A percentile compares a stretch with the other conserved stretches of the same genome.
These are phyloP conservation scores for Copidosoma floridanum DNA, from an alignment of 1,140 invertebrate genomes.

Conservation along the genomic window DNA sequence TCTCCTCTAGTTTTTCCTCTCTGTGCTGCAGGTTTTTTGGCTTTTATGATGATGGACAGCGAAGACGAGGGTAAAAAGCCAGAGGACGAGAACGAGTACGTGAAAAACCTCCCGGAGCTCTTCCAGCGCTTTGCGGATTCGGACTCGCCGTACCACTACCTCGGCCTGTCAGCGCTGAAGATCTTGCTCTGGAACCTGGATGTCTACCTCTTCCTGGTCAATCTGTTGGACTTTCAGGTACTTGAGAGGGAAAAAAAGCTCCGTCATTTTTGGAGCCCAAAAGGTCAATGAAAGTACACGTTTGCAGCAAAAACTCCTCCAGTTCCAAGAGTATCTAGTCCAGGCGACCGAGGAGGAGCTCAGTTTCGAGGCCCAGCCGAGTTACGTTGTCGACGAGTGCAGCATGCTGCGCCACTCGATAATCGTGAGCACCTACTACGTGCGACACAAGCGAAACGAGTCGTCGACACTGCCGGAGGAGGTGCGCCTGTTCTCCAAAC, in stretches of 20 bases:
- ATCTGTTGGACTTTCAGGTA: conserved; percentile 49
- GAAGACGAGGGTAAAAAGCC: conserved; percentile 33
- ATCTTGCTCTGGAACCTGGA: conserved; percentile 50
- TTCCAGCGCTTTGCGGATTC: conserved; percentile 39
- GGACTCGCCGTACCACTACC: conserved; percentile 46
- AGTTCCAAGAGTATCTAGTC: conserved; percentile 40
- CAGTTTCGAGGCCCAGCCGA: conserved; percentile 21
- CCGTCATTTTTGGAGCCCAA: no score
- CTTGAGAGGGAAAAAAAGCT: no score
- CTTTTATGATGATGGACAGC: conserved; percentile 39
- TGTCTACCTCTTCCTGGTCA: conserved; percentile 42
- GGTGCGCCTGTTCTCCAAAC: conserved; percentile 40
- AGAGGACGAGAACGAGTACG: conserved; percentile 40
- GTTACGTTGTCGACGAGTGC: conserved; percentile 44
- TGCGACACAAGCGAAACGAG: conserved; percentile 35
- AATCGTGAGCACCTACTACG: conserved; percentile 42
- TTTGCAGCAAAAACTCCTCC: conserved; percentile 40
- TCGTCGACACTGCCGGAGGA: conserved; percentile 34
- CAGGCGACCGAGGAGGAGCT: not conserved
- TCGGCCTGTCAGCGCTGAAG: conserved; percentile 46
- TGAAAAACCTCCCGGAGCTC: conserved; percentile 43
- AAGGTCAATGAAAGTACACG: not conserved
- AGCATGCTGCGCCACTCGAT: conserved; percentile 45
- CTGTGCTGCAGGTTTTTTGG: conserved; percentile 40
- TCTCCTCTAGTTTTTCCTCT: no score